Evolutionary conservation across 1,140 invertebrate genomes (phyloP).

Genomic region (Listronotus bonariensis): DNA sequence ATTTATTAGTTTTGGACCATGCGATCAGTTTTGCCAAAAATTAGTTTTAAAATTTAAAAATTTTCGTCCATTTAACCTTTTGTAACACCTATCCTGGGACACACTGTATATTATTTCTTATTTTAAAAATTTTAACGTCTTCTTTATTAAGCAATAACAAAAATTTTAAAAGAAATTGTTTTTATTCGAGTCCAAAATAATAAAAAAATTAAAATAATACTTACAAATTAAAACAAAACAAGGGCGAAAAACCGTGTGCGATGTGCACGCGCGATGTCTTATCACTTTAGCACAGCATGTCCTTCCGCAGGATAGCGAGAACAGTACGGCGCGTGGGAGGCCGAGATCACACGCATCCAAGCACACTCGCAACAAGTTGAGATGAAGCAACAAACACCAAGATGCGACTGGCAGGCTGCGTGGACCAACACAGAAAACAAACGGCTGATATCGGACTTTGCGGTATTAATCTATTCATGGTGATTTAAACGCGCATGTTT

Average conservation of each 20-base stretch:
- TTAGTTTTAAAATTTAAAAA: too few species aligned
- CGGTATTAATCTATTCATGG: constrained; percentile 7
- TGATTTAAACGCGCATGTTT: constrained; percentile 15
- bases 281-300: constrained; percentile 10
- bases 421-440: constrained; percentile 4
- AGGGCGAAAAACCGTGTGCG: neutral
- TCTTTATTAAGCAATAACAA: too few species aligned
- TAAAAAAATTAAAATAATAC: neutral
- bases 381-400: neutral
- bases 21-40: too few species aligned
- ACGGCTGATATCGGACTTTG: constrained; percentile 2
- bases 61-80: too few species aligned
- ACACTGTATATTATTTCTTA: too few species aligned
- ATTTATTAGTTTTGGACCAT: too few species aligned
- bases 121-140: too few species aligned
- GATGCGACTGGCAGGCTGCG: constrained; percentile 7
- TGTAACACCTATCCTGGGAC: too few species aligned
- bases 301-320: constrained; percentile 11
- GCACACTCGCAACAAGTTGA: constrained; percentile 1
- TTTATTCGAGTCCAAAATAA: too few species aligned
- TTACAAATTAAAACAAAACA: neutral
- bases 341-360: neutral
- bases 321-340: neutral
- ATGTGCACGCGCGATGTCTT: constrained; percentile 1
- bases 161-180: too few species aligned